Base-by-base conservation (phyloP, 1,140 invertebrate genomes). In the Anoplophora glabripennis region DNA sequence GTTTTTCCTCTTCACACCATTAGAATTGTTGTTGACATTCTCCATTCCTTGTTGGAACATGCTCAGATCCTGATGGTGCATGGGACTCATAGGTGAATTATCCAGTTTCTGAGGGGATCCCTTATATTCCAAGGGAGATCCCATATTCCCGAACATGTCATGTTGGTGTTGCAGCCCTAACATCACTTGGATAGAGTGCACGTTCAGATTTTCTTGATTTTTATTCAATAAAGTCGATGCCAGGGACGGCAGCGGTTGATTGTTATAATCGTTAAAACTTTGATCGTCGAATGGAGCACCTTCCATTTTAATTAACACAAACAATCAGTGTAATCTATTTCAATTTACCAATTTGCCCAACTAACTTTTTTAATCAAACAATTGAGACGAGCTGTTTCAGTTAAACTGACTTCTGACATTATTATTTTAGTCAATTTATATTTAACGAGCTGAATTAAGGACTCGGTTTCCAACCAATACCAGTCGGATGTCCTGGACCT, bases 241-340 rank as follows among this genome's bases (percentile, higher is more conserved):
- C 58, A 78, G 64, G 48, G 72, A 79, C 34, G 81, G 78, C 57
- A 81, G 75, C 49, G 82, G 79, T 35, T 85, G 81, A 61, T 82
- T 83, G 36, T 83, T 77, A 72, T 89, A 90, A 69, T 91, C 87
- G 57, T 81, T 79, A 71, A 89, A 89, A 66, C 87, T 84, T 63
- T 86, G 84, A 71, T 89, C 88, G 68, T 89, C 88, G 76, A 89
- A 90, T 28, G 83, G 81, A 44, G 81, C 81, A 67, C 86, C 84
- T 72, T 89, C 88, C 86, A 89, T 89, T 58, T 52, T 49, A 35
- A 54, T 61, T 59, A 62, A 70, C 67, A 65, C 66, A 64, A 63
- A 49, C 58, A 69, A 66, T 69, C 64, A 66, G 66, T 64, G 55
- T 61, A 68, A 66, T 69, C 53, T 61, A 65, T 57, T 34, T 58